Evolutionary conservation across 2,797 vertebrate genomes (phyloP).

Genomic region (Syngnathus rostellatus): DNA sequence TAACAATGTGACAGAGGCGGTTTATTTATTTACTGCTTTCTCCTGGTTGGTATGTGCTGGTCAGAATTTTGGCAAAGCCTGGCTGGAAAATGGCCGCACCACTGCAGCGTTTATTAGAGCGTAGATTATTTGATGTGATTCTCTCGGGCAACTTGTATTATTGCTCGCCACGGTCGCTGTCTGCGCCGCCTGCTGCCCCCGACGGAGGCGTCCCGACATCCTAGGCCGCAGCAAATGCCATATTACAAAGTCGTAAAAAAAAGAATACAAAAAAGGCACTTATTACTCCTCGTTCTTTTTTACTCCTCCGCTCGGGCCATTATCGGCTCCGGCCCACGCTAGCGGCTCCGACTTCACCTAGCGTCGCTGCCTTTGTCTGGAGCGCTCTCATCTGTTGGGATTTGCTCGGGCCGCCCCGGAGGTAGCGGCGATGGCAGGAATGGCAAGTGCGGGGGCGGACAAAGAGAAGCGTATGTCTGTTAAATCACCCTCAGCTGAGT

Average conservation of each 20-base stretch:
- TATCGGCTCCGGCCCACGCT: slow-evolving; percentile 26
- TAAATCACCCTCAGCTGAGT: slow-evolving; percentile 32
- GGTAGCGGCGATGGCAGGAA: slow-evolving; percentile 51
- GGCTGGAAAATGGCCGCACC: slow-evolving; percentile 48
- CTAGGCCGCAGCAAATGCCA: slow-evolving; percentile 15
- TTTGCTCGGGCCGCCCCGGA: slow-evolving; percentile 50
- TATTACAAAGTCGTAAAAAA: slow-evolving; percentile 13
- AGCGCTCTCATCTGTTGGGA: slow-evolving; percentile 48
- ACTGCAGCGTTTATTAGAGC: slow-evolving; percentile 60
- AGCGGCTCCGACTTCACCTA: slow-evolving; percentile 28
- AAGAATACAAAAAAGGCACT: slow-evolving; percentile 21
- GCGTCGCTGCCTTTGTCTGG: slow-evolving; percentile 49
- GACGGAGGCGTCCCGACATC: slow-evolving; percentile 25
- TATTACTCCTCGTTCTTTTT: slow-evolving; percentile 24
- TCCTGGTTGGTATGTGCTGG: slow-evolving; percentile 29
- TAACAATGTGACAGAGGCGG: slow-evolving; percentile 43
- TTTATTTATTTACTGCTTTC: slow-evolving; percentile 25
- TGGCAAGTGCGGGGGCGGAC: slow-evolving; percentile 52
- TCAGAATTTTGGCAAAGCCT: slow-evolving; percentile 20
- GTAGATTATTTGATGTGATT: slow-evolving; percentile 58
- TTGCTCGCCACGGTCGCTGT: slow-evolving; percentile 40
- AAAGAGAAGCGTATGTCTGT: slow-evolving; percentile 54
- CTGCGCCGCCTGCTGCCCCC: slow-evolving; percentile 14
- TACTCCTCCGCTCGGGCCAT: slow-evolving; percentile 20
- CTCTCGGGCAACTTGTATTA: slow-evolving; percentile 53